Conservation (phyloP, 2,113 vertebrate genomes). For the Amphiprion ocellaris region DNA sequence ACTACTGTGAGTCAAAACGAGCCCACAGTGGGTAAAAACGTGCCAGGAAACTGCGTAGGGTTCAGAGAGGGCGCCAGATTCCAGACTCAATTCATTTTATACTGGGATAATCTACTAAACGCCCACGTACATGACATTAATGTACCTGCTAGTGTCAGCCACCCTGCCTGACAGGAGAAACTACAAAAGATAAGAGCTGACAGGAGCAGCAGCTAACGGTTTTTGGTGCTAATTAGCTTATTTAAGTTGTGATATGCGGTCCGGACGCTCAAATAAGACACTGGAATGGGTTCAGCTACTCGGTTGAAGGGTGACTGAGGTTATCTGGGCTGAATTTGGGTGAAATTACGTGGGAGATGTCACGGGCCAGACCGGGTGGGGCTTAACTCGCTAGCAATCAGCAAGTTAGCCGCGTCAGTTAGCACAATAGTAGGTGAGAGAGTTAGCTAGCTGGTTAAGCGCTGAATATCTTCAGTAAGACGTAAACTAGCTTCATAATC, state of each 20-base stretch:
- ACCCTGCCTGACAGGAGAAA: neutral
- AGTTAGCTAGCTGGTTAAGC: neutral
- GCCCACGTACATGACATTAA: neutral
- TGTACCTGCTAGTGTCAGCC: neutral
- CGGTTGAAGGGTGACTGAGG: rapidly evolving
- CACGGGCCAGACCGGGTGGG: slow-evolving; percentile 57
- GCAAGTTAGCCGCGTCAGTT: slow-evolving; percentile 10
- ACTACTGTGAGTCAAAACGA: too few species aligned
- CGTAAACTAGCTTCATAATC: too few species aligned
- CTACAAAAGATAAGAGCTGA: neutral
- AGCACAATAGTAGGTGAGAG: neutral
- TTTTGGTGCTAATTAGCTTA: neutral
- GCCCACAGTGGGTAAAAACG: too few species aligned
- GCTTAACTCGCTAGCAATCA: slow-evolving; percentile 38
- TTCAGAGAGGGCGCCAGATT: too few species aligned
- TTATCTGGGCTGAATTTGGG: neutral
- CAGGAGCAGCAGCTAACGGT: neutral
- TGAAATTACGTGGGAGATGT: neutral
- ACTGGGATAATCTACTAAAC: too few species aligned
- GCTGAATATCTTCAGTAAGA: neutral
- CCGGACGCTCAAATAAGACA: neutral
- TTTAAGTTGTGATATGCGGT: rapidly evolving
- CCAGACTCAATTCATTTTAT: too few species aligned
- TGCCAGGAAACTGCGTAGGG: too few species aligned
- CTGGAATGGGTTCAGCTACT: rapidly evolving